Evolutionary conservation across 2,888 invertebrate species (phyloP), one percentile per base, ranked within the genome.

Genomic region (Watsonalla cultraria): DNA sequence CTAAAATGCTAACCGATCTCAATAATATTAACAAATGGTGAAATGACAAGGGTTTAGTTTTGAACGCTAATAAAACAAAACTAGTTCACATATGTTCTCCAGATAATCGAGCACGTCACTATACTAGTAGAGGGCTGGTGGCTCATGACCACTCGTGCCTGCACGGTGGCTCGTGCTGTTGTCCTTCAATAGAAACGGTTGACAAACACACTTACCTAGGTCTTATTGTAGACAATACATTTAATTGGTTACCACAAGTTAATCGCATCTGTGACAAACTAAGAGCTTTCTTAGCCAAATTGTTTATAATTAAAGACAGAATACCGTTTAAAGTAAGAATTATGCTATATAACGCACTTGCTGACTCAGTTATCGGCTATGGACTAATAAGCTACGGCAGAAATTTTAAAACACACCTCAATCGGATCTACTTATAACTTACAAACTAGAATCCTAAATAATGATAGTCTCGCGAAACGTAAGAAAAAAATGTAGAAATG

Each of bases 41-140:
- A 4, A 62, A 64, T 45, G 61, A 64, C 35, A 53, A 54, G 0
- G 61, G 65, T n/a, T 47, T 62, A 33, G 65, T 62, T 2, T 14
- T 65, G 7, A 65, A 62, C 47, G 46, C 60, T 0, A 42, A 57
- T 6, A 61, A 61, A 51, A 61, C 61, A 2, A 61, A 59, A 47
- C 0, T 58, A 5, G 46, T 61, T 2, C 48, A 61, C 24, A 49
- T 61, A 14, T 35, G 33, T 42, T 58, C 57, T 0, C 45, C 37
- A 5, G 51, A 55, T 6, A 50, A 51, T 45, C 35, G 24, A 39
- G 45, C 45, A 6, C 0, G 15, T 6, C 14, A 42, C 6, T 6
- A 0, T 0, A 8, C 50, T 14, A 45, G 9, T 5, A 34, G 24
- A 24, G 24, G 24, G 24, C 24, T 57, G 13, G 49, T 51, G n/a